phyloP scores from a whole-genome alignment of 2,888 invertebrate species.

The Drosophila suboccidentalis region DNA sequence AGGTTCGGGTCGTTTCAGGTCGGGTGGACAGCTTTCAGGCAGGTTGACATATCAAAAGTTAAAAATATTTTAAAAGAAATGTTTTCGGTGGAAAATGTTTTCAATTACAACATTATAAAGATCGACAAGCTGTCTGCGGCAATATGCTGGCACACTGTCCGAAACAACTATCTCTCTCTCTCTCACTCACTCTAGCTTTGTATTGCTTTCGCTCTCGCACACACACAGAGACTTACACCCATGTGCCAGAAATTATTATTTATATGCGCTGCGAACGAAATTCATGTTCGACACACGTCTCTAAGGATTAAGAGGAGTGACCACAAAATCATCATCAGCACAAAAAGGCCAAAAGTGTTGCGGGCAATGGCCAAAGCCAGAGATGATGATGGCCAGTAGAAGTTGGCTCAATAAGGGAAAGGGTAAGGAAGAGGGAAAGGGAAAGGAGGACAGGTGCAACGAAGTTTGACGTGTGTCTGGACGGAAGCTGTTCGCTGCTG shows the following conservation, averaged over 20 bases:
- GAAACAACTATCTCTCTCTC: conserved; percentile 17
- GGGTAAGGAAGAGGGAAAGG: neutral
- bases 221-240: conserved; percentile 20
- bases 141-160: conserved; percentile 66
- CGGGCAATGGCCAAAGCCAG: conserved; percentile 41
- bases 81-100: conserved; percentile 74
- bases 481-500: conserved; percentile 46
- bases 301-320: conserved; percentile 84
- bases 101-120: conserved; percentile 85
- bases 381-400: conserved; percentile 46
- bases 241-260: conserved; percentile 83
- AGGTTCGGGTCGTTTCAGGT: conserved; percentile 20
- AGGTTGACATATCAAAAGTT: conserved; percentile 79
- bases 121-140: conserved; percentile 85
- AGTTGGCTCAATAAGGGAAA: neutral
- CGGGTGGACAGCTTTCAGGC: conserved; percentile 72
- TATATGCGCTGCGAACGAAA: conserved; percentile 82
- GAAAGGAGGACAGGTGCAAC: conserved; percentile 39
- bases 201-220: conserved; percentile 11
- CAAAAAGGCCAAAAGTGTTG: conserved; percentile 65
- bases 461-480: conserved; percentile 56
- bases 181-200: neutral
- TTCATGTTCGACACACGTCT: conserved; percentile 85
- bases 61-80: conserved; percentile 79
- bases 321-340: conserved; percentile 84